A percentile compares a stretch with the other conserved stretches of the same genome.
Evolutionary conservation across 2,113 vertebrate genomes (phyloP).

Genomic region (Herpailurus yagouaroundi): DNA sequence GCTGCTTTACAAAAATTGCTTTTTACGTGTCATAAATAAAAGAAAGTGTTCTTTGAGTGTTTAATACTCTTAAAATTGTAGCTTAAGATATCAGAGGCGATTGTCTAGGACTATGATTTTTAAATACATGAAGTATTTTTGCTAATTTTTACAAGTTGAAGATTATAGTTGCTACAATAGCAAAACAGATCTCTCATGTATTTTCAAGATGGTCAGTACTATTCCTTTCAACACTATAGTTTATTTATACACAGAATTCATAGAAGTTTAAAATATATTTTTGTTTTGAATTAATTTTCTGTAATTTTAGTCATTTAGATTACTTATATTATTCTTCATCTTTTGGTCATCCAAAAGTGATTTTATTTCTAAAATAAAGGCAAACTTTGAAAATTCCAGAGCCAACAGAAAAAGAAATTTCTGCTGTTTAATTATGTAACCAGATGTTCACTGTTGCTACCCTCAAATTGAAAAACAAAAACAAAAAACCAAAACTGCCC

Average conservation of each 20-base stretch:
- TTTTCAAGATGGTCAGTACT: conserved; percentile 13
- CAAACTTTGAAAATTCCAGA: neutral
- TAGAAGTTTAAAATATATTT: neutral
- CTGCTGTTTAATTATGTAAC: neutral
- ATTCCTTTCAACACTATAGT: neutral
- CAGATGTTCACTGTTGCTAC: neutral
- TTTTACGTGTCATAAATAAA: conserved; percentile 61
- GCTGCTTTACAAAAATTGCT: conserved; percentile 28
- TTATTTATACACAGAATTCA: conserved; percentile 28
- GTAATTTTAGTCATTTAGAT: neutral
- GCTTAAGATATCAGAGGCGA: conserved; percentile 65
- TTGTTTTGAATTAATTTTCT: conserved; percentile 44
- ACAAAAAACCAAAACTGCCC: neutral
- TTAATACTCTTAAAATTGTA: conserved; percentile 61
- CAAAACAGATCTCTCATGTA: neutral
- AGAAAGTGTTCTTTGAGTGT: conserved; percentile 50
- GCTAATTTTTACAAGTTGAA: conserved; percentile 20
- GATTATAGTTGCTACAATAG: conserved; percentile 24
- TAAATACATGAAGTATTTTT: conserved; percentile 57
- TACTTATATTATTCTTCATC: neutral
- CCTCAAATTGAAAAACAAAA: neutral
- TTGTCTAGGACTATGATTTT: conserved; percentile 67
- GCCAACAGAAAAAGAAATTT: neutral
- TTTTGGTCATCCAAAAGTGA: neutral
- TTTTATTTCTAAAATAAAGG: conserved; percentile 43